A percentile compares a stretch with the other conserved stretches of the same genome.
phyloP scores from a whole-genome alignment of 2,797 vertebrate species.

The Rhabdomys pumilio region DNA sequence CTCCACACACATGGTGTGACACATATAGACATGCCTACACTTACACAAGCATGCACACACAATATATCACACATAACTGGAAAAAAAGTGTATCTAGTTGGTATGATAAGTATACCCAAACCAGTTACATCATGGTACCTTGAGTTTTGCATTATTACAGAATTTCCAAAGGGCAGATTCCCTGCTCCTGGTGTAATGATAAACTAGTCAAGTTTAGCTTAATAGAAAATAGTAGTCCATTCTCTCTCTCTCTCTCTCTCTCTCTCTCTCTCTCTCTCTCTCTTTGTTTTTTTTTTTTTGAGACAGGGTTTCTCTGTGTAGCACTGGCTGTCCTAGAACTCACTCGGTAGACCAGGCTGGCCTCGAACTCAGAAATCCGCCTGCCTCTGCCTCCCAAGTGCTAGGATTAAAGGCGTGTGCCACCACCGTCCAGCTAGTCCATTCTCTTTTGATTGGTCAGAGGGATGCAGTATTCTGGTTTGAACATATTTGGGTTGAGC shows the following conservation, averaged over 20 bases:
- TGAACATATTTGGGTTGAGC: constrained; percentile 29
- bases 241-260: not conserved
- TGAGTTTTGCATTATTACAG: constrained; percentile 34
- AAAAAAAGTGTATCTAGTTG: not conserved
- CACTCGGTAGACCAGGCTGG: no score
- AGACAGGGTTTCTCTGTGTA: no score
- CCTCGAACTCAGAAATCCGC: no score
- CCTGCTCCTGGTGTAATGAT: constrained; percentile 40
- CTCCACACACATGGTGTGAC: not conserved
- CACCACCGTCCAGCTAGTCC: no score
- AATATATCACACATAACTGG: not conserved
- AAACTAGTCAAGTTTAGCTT: constrained; percentile 48
- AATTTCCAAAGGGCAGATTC: not conserved
- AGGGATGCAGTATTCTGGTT: constrained; percentile 37
- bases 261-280: no score
- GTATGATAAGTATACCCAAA: not conserved
- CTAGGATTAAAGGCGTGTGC: no score
- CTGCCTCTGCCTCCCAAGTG: no score
- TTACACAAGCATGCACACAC: not conserved
- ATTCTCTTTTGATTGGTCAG: constrained; percentile 43
- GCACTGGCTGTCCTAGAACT: no score
- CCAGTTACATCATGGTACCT: constrained; percentile 3
- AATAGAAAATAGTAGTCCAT: constrained; percentile 45
- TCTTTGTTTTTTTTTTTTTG: no score
- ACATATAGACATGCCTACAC: not conserved